Percentiles rank a stretch among this genome's conserved stretches.
Conservation (phyloP, 2,888 invertebrate species). For the Parapristionchus giblindavisi region DNA sequence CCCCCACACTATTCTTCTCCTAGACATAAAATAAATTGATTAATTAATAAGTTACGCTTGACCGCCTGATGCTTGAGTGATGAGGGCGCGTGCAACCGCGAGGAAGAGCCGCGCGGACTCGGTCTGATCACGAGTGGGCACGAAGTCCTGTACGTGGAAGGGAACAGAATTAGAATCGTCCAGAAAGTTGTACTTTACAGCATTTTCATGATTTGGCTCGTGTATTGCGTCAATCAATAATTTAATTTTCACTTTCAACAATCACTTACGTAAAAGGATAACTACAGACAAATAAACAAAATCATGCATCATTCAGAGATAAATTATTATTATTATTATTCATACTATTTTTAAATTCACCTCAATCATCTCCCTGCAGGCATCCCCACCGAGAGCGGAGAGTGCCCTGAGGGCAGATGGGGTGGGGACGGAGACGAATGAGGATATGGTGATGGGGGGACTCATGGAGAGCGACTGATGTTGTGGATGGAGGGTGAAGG, state of each 20-base stretch:
- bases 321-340: neutral
- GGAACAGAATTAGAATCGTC: too few species aligned
- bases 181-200: too few species aligned
- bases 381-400: neutral
- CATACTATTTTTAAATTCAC: neutral
- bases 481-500: too few species aligned
- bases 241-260: too few species aligned
- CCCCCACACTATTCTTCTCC: too few species aligned
- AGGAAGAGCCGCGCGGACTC: conserved; percentile 29
- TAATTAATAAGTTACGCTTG: neutral
- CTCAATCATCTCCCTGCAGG: conserved; percentile 19
- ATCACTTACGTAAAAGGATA: too few species aligned
- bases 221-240: too few species aligned
- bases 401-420: neutral
- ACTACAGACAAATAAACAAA: too few species aligned
- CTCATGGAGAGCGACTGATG: conserved; percentile 5
- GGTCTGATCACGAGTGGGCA: conserved; percentile 13
- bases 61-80: neutral
- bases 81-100: neutral
- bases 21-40: neutral
- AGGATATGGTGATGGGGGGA: too few species aligned
- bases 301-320: too few species aligned
- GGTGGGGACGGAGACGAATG: neutral
- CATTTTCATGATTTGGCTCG: too few species aligned
- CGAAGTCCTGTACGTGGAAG: conserved; percentile 18